Evolutionary conservation across 2,797 vertebrate genomes (phyloP).

Genomic region (Pogoniulus pusillus): DNA sequence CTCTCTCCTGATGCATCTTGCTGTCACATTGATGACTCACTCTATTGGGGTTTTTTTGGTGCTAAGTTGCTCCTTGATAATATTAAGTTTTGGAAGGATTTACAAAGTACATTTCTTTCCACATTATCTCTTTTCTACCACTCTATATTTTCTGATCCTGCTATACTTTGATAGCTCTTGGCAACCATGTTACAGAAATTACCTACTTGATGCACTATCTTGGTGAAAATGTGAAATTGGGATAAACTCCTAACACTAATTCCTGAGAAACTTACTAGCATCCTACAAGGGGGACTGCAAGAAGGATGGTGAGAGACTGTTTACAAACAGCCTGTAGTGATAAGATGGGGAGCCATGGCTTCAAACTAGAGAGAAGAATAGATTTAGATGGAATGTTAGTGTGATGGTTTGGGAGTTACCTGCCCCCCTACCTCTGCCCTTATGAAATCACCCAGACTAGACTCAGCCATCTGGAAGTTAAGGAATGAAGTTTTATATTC

Average conservation of each 20-base stretch:
- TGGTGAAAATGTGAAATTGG: background rate
- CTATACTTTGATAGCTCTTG: background rate
- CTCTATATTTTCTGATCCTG: background rate
- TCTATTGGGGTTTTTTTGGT: background rate
- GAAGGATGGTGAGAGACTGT: no score
- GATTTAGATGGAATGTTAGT: no score
- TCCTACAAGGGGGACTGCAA: no score
- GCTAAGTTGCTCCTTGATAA: background rate
- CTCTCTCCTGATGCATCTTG: background rate
- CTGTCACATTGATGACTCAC: background rate
- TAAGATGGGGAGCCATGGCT: no score
- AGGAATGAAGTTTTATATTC: no score
- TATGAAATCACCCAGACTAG: no score
- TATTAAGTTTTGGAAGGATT: background rate
- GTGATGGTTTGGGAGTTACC: no score
- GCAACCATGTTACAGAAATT: background rate
- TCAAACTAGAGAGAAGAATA: no score
- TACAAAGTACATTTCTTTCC: background rate
- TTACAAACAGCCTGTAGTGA: no score
- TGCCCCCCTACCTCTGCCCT: no score
- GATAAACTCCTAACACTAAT: background rate
- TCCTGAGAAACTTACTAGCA: background rate
- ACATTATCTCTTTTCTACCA: background rate
- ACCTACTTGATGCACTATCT: background rate
- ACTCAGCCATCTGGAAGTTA: no score